Base-by-base conservation (phyloP, 2,888 invertebrate genomes). In the Xestia sexstrigata region DNA sequence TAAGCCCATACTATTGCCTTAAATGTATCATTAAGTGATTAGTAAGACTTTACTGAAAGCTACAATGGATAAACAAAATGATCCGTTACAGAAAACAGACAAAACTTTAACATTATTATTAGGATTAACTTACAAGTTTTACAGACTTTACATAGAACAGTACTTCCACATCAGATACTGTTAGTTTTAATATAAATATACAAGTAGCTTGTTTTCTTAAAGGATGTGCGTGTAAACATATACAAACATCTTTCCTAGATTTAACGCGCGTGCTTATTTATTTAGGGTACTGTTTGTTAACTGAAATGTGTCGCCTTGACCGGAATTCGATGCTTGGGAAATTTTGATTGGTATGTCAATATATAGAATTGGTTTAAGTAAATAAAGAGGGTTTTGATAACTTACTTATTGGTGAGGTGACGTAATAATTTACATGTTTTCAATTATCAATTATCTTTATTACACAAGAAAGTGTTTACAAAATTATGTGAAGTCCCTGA, bases 241-340 rank as follows among this genome's bases (percentile, higher is more conserved):
- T 42, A 78, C 75, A 74, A 80, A 83, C 70, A 66, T 79, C 71
- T 79, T 71, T 81, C 63, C 55, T 76, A 79, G 62, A 88, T 79
- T 81, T 83, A 81, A 78, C 81, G 77, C 83, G 58, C 26, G 39
- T 74, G 69, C 20, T 82, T 87, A 85, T 88, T 88, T 88, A 78
- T 78, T 88, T 82, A 86, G 87, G 87, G 74, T 74, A 55, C 42
- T 81, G 74, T 88, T 88, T 87, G 73, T 71, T 75, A 58, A 58
- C 45, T 82, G 77, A 80, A 87, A 88, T 77, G 78, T 84, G 79
- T 83, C 77, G 77, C 81, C 42, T 75, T 79, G 81, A 70, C 67
- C 77, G 81, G 65, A 23, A 63, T 78, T 79, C 35, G 45, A 15
- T 65, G 67, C 68, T 71, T 30, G 62, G 67, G 55, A 77, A 67